These are phyloP conservation scores for Hemistola chrysoprasaria DNA, from an alignment of 2,888 invertebrate genomes.

Conservation along the genomic window DNA sequence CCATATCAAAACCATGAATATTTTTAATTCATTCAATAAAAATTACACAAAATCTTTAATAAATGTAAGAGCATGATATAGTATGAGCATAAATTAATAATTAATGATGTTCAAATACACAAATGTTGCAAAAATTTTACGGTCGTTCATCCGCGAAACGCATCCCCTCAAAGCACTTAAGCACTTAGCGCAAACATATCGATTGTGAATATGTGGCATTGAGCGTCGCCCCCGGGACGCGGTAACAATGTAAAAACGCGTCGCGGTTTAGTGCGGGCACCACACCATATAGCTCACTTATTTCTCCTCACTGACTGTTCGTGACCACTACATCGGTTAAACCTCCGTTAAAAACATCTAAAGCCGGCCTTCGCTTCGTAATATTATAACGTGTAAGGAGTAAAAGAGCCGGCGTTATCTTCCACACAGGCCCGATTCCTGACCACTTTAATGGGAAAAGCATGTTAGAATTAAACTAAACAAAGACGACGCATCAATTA, in stretches of 20 bases:
- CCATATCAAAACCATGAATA: too few species aligned
- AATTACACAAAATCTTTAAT: too few species aligned
- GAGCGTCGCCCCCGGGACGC: constrained; percentile 63
- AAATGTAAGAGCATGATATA: too few species aligned
- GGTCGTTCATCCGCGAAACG: constrained; percentile 66
- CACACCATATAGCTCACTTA: constrained; percentile 60
- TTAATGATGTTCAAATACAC: too few species aligned
- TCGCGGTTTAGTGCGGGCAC: constrained; percentile 45
- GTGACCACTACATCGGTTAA: constrained; percentile 54
- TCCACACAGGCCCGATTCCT: constrained; percentile 72
- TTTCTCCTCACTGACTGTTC: constrained; percentile 52
- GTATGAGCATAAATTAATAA: too few species aligned
- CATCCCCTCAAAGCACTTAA: constrained; percentile 77
- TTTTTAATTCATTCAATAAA: too few species aligned
- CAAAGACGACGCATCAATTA: constrained; percentile 83
- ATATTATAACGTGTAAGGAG: constrained; percentile 80
- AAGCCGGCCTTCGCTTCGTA: constrained; percentile 61
- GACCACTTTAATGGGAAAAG: constrained; percentile 83
- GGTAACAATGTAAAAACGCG: constrained; percentile 74
- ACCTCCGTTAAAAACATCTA: constrained; percentile 63
- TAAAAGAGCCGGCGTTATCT: constrained; percentile 79
- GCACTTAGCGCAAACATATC: constrained; percentile 79
- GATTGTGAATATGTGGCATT: constrained; percentile 66
- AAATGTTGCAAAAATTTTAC: constrained; percentile 44
- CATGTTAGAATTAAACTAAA: constrained; percentile 83